A percentile compares a stretch with the other conserved stretches of the same genome.
Conservation (phyloP, 2,113 vertebrate genomes). For the Notiomystis cincta region DNA sequence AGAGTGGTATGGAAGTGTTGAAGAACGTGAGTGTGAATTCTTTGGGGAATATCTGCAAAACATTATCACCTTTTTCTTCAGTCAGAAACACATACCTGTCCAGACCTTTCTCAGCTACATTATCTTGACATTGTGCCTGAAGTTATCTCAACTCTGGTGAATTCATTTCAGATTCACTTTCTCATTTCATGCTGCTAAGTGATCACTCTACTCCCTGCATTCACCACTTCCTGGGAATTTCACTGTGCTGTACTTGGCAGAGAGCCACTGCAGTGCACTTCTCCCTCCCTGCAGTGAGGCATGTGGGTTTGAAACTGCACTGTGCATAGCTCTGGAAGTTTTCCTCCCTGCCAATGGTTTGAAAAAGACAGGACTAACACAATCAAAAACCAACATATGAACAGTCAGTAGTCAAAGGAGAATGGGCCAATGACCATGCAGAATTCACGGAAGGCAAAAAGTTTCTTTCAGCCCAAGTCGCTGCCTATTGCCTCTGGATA, state of each 20-base stretch:
- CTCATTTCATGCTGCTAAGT: not conserved
- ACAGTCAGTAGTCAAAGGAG: not conserved
- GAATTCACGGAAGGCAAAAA: not conserved
- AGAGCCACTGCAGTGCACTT: not conserved
- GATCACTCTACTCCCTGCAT: not conserved
- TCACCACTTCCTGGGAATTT: not conserved
- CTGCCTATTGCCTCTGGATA: not conserved
- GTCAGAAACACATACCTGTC: not conserved
- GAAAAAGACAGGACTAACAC: not conserved
- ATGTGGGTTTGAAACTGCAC: not conserved
- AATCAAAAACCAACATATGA: rapidly evolving
- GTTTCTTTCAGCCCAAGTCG: not conserved
- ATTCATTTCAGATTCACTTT: not conserved
- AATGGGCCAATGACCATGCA: not conserved
- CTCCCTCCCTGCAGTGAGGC: not conserved
- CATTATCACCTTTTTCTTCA: not conserved
- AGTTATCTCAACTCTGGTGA: not conserved
- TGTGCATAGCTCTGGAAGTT: not conserved
- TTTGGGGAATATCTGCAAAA: not conserved
- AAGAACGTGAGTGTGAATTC: not conserved
- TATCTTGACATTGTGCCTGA: not conserved
- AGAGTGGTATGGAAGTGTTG: not conserved
- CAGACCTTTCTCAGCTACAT: not conserved
- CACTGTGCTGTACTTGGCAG: not conserved
- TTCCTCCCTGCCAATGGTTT: not conserved